Conservation (phyloP, 2,797 vertebrate genomes). For the Thaleichthys pacificus region DNA sequence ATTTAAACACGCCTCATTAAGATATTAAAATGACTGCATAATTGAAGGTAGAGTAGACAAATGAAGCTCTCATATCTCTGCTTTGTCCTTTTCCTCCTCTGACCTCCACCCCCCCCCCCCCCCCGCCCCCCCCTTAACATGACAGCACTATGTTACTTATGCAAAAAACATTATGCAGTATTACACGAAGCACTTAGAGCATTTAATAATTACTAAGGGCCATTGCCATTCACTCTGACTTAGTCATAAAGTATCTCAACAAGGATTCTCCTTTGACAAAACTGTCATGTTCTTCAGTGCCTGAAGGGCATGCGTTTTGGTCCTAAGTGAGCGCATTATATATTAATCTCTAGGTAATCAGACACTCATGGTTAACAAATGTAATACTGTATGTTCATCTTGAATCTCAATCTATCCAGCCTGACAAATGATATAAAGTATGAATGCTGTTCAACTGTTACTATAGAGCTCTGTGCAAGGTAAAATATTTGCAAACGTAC, state of each 20-base stretch:
- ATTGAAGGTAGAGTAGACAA: conserved; percentile 55
- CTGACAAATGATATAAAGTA: not conserved
- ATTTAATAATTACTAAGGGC: conserved; percentile 80
- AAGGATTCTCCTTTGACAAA: conserved; percentile 71
- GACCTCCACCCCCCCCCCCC: conserved; percentile 19
- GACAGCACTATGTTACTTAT: conserved; percentile 67
- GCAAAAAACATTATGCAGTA: conserved; percentile 77
- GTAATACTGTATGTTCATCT: not conserved
- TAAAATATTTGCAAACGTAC: not conserved
- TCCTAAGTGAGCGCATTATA: conserved; percentile 67
- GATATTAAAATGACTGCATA: conserved; percentile 63
- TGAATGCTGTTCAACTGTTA: not conserved
- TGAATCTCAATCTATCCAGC: not conserved
- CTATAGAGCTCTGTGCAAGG: not conserved
- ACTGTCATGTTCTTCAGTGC: conserved; percentile 62
- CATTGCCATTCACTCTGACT: conserved; percentile 42
- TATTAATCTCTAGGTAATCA: conserved; percentile 70
- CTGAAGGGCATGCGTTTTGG: conserved; percentile 62
- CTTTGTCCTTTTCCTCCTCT: conserved; percentile 12
- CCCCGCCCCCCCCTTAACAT: conserved; percentile 45
- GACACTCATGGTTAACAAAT: conserved; percentile 59
- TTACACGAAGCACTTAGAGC: conserved; percentile 77
- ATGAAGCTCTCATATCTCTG: conserved; percentile 44
- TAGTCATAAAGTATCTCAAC: conserved; percentile 64
- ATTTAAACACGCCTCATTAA: conserved; percentile 62